Evolutionary conservation across 2,888 invertebrate genomes (phyloP), one percentile per base, ranked within the genome.

Genomic region (Pardosa pseudoannulata): DNA sequence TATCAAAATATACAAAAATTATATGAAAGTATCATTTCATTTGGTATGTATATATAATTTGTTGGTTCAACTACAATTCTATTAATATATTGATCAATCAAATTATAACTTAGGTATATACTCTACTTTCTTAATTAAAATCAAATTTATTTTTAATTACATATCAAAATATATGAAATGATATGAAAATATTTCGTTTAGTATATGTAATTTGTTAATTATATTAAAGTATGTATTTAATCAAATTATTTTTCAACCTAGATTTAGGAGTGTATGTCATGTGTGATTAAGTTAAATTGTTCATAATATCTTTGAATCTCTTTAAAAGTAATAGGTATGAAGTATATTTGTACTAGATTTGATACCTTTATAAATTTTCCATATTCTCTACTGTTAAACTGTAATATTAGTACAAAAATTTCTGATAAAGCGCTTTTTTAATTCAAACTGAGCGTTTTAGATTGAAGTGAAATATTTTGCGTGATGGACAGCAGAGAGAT

Each of bases 261-360:
- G 65, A 29, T 29, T n/a, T 65, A 65, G 65, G 19, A 29, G 29
- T n/a, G 31, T 16, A 16, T 65, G 31, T 3, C n/a, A 29, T 65
- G 65, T n/a, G 65, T 31, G 31, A 13, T 65, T 65, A 13, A 29
- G 29, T 31, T 29, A 29, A 23, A 7, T 62, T 62, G n/a, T 23
- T 65, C 29, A 13, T 11, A 31, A 2, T 68, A 75, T 62, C 62
- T 75, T 70, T 68, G 62, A 82, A 41, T 31, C 27, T 73, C 28
- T 36, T n/a, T 19, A 28, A 32, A 65, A 75, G 19, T 39, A 73
- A 56, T 75, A 75, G 39, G 6, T 31, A 68, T 32, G 36, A 65
- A 64, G 67, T 71, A 70, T 82, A 71, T 82, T 82, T 82, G 75
- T 82, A 82, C 41, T 82, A 82, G 82, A 76, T 82, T 82, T 82